Conservation (phyloP, 2,888 invertebrate species). For the Tetanocera ferruginea region DNA sequence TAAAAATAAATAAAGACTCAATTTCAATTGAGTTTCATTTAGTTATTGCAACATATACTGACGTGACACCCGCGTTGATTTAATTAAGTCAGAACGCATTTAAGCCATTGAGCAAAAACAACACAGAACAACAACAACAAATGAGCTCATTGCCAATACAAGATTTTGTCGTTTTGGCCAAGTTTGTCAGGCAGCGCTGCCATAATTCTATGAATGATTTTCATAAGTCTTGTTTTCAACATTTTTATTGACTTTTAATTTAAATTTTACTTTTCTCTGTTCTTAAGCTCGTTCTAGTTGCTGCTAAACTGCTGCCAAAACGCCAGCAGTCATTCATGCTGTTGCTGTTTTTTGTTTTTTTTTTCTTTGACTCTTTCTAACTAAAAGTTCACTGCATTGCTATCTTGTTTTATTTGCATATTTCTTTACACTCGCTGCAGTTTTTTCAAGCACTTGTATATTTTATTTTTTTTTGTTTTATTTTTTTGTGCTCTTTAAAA, state of each 20-base stretch:
- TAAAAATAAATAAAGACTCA: neutral
- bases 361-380: neutral
- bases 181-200: neutral
- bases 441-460: neutral
- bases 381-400: neutral
- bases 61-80: constrained; percentile 4
- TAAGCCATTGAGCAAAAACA: neutral
- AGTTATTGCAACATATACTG: constrained; percentile 12
- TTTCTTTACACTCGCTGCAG: neutral
- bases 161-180: constrained; percentile 3
- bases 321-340: neutral
- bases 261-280: constrained; percentile 37
- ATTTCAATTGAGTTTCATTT: neutral
- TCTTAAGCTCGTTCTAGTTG: neutral
- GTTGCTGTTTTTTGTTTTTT: neutral
- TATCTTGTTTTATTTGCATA: neutral
- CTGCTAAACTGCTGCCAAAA: neutral
- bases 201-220: neutral
- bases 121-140: neutral
- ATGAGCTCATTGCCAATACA: constrained; percentile 30
- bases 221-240: neutral
- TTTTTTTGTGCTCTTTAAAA: neutral
- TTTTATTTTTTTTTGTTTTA: neutral
- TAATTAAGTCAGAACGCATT: neutral
- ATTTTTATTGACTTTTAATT: neutral